Conservation (phyloP, 2,797 vertebrate species). For the Aselliscus stoliczkanus region DNA sequence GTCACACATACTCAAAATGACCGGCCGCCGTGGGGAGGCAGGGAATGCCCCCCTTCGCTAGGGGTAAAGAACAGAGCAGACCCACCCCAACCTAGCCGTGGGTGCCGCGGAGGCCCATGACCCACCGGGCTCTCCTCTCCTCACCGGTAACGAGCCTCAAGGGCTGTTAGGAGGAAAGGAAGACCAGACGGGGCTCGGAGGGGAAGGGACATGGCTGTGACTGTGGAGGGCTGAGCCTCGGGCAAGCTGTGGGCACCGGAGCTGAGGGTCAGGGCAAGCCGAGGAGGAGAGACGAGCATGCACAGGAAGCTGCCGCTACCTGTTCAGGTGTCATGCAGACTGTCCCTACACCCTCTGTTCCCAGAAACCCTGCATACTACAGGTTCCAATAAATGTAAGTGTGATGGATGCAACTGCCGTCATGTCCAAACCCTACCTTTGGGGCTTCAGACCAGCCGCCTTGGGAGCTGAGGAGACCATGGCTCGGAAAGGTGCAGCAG, state of each 20-base stretch:
- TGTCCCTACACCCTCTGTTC: accelerated
- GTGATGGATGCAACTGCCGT: accelerated
- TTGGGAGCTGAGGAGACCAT: accelerated
- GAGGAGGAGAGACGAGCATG: too few relatives aligned
- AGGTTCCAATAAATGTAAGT: background rate
- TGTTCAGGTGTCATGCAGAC: accelerated
- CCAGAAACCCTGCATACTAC: accelerated
- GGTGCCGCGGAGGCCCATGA: accelerated
- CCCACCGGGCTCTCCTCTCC: accelerated
- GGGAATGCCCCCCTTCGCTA: accelerated
- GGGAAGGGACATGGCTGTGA: accelerated
- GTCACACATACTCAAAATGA: accelerated
- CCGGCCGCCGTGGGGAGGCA: accelerated
- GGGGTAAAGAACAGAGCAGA: accelerated
- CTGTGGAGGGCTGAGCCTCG: accelerated
- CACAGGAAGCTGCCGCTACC: background rate
- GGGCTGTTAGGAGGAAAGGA: accelerated
- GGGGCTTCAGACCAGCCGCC: background rate
- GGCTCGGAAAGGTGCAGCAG: accelerated
- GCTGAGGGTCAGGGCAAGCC: accelerated
- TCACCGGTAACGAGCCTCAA: accelerated
- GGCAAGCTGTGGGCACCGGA: background rate
- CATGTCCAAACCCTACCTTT: accelerated
- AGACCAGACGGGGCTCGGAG: background rate
- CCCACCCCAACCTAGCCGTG: background rate